Conservation (phyloP, 2,888 invertebrate genomes). For the Pyrrhosoma nymphula region DNA sequence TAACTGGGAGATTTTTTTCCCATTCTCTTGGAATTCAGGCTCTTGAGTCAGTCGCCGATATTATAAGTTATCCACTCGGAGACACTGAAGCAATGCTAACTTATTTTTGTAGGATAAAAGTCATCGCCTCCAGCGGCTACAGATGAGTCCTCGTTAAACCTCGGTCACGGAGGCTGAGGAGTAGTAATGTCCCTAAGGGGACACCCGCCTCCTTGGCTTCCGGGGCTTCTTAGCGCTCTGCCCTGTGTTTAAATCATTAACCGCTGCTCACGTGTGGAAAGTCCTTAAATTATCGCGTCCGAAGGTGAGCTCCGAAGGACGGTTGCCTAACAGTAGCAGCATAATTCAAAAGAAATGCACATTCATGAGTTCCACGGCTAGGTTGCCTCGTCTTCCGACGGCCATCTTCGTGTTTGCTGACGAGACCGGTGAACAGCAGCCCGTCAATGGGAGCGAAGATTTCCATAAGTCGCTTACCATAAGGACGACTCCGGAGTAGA, state of each 20-base stretch:
- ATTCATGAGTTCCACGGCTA: slow-evolving; percentile 51
- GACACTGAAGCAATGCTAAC: background rate
- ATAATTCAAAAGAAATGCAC: slow-evolving; percentile 51
- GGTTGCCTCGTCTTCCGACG: background rate
- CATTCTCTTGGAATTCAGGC: background rate
- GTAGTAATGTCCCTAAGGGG: background rate
- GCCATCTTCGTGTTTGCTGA: background rate
- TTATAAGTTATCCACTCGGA: background rate
- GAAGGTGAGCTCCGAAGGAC: slow-evolving; percentile 43
- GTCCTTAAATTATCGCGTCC: slow-evolving; percentile 50
- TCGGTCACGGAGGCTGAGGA: background rate
- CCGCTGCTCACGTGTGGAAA: slow-evolving; percentile 2
- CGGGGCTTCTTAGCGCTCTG: background rate
- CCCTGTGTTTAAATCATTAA: background rate
- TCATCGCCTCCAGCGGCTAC: background rate
- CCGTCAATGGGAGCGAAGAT: background rate
- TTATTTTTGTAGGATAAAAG: background rate
- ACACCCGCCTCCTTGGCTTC: background rate
- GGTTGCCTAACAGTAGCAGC: slow-evolving; percentile 57
- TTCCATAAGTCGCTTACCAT: too few relatives aligned
- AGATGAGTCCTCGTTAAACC: background rate
- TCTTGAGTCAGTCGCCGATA: background rate
- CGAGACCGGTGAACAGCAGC: background rate
- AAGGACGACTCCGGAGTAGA: too few relatives aligned
- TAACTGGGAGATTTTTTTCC: background rate